Evolutionary conservation across 2,113 vertebrate species (phyloP), one percentile per base, ranked within the genome.

Genomic region (Tylochromis polylepis): DNA sequence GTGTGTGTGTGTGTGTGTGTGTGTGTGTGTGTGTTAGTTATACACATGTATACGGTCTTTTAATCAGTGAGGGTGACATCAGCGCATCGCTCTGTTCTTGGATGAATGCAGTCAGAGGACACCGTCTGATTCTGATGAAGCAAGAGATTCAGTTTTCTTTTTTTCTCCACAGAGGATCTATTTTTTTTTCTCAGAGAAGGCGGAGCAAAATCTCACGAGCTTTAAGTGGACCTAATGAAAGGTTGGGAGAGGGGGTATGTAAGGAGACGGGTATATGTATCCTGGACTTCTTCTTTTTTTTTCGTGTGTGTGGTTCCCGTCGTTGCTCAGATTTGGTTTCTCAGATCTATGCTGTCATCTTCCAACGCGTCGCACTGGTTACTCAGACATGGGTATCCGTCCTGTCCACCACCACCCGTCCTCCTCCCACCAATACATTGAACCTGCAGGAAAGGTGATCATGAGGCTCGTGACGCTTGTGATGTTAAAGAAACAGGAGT

Each of bases 131-230:
- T 29, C 29, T 29, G 29, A 29, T 29, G 29, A 29, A 29, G 29
- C 29, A 29, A 29, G 29, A 51, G 38, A 10, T 38, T 38, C 10
- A 38, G 8, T 82, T 82, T 87, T n/a, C n/a, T 14, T 60, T 81
- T 78, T 81, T 81, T 38, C 81, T 53, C 53, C 27, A 65, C 81
- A 85, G 83, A 92, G 58, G 1, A 70, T 91, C 24, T 91, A 81
- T 87, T 81, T 91, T 87, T 81, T 91, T 92, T 90, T 86, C 4
- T 78, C 38, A 55, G 22, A 79, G 53, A 77, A 58, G n/a, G 14
- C n/a, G 41, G n/a, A 12, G n/a, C 67, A 31, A 34, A 55, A 5
- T 75, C 62, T 81, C 49, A 27, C 6, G 3, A 46, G 49, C 60
- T 70, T 81, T 62, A 27, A 55, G 27, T 11, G 34, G 31, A 20